These are phyloP conservation scores for Nomada ferruginata DNA, from an alignment of 2,888 invertebrate species.

Conservation along the genomic window DNA sequence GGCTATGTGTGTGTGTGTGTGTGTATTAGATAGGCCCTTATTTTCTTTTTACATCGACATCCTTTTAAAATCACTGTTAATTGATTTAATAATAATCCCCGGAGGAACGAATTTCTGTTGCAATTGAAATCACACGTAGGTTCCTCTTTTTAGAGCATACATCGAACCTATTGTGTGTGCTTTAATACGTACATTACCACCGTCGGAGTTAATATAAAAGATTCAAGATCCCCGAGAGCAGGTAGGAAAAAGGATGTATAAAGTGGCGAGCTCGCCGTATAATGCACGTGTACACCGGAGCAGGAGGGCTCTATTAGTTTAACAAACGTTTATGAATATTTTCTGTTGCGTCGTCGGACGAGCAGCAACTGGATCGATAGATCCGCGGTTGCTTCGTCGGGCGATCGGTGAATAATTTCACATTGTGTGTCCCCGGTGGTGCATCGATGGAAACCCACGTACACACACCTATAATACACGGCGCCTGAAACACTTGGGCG, in stretches of 20 bases:
- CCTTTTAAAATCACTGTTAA: no score
- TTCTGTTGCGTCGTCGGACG: conserved; percentile 8
- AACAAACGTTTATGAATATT: conserved; percentile 48
- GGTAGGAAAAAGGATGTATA: not conserved
- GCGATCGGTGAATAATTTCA: conserved; percentile 62
- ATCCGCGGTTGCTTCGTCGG: conserved; percentile 40
- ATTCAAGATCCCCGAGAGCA: conserved; percentile 7
- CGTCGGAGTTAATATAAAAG: not conserved
- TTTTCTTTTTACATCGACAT: no score
- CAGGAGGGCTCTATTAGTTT: conserved; percentile 24
- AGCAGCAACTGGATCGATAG: conserved; percentile 33
- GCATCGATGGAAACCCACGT: conserved; percentile 48
- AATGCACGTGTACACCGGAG: not conserved
- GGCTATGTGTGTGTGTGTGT: not conserved
- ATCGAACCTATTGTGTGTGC: no score
- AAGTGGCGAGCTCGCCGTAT: conserved; percentile 5
- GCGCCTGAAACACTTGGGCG: no score
- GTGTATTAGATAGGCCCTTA: no score
- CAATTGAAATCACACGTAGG: no score
- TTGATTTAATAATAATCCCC: no score
- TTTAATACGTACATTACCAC: no score
- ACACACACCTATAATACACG: not conserved
- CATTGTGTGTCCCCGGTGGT: conserved; percentile 50
- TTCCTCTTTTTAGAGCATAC: no score
- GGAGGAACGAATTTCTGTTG: no score